Evolutionary conservation across 2,797 vertebrate genomes (phyloP).

Genomic region (Crypturellus tataupa): DNA sequence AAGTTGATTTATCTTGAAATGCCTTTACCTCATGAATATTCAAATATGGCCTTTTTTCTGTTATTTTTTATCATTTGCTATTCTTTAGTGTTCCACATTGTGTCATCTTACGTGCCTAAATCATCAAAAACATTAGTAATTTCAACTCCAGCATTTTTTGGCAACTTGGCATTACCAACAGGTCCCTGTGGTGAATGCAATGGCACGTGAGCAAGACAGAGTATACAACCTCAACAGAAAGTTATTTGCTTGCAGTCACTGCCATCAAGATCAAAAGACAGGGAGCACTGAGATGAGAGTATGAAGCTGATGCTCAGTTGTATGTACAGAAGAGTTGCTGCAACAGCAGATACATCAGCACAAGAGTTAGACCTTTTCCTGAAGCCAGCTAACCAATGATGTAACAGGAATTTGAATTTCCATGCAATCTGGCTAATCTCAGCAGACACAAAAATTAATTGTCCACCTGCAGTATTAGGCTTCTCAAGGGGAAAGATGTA

Average conservation of each 20-base stretch:
- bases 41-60: neutral
- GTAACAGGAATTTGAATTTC: neutral
- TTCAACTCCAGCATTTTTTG: constrained; percentile 7
- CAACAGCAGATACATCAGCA: neutral
- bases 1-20: neutral
- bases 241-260: neutral
- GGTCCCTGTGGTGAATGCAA: neutral
- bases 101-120: neutral
- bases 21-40: neutral
- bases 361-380: neutral
- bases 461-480: neutral
- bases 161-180: neutral
- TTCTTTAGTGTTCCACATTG: neutral
- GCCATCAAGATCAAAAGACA: neutral
- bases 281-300: neutral
- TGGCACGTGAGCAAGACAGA: neutral
- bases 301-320: neutral
- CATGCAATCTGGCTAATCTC: neutral
- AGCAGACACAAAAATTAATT: neutral
- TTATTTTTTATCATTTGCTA: neutral
- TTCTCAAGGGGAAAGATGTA: neutral
- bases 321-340: neutral
- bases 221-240: neutral
- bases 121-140: neutral
- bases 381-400: neutral